Percentiles rank a stretch among this genome's conserved stretches.
Conservation (phyloP, 1,140 invertebrate genomes). For the Epicauta chinensis region DNA sequence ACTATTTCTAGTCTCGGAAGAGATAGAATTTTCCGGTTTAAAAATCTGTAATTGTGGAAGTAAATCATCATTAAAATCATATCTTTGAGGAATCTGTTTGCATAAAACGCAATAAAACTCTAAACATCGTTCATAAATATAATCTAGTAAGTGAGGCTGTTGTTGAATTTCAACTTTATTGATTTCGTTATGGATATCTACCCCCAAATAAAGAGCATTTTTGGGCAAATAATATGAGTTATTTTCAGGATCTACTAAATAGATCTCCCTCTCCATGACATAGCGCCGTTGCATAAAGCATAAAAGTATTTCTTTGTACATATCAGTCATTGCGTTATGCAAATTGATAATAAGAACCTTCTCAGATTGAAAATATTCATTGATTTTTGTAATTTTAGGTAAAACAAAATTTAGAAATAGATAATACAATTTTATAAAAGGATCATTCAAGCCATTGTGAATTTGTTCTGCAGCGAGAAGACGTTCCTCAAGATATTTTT, state of each 20-base stretch:
- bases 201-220: neutral
- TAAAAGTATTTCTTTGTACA: neutral
- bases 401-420: neutral
- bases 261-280: neutral
- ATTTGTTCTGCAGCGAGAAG: neutral
- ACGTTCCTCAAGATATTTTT: neutral
- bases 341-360: neutral
- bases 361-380: conserved; percentile 1
- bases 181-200: neutral
- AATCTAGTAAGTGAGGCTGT: neutral
- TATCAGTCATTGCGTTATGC: neutral
- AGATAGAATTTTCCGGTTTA: no score
- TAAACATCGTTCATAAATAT: neutral
- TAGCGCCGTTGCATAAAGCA: neutral
- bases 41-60: neutral
- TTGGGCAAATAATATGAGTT: neutral
- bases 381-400: neutral
- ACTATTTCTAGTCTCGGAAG: no score
- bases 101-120: neutral
- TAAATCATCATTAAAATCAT: neutral
- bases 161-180: neutral
- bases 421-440: neutral
- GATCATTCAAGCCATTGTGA: neutral
- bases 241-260: neutral
- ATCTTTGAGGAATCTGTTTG: neutral